Percentiles rank a stretch among this genome's conserved stretches.
Conservation (phyloP, 2,888 invertebrate genomes). For the Drosophila neotestacea region DNA sequence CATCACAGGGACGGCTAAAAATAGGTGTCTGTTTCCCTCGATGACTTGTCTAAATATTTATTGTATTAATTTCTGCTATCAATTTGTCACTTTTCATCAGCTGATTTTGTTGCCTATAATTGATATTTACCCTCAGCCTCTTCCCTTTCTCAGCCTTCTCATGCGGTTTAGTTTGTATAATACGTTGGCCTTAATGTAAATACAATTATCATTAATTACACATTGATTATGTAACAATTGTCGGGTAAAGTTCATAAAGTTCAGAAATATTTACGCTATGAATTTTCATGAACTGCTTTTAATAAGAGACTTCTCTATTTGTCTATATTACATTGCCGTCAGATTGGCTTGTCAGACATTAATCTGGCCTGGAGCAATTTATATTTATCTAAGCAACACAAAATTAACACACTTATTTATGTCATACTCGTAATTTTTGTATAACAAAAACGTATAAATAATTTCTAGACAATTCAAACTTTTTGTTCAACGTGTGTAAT, state of each 20-base stretch:
- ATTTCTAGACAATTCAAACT: not conserved
- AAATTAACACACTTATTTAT: not conserved
- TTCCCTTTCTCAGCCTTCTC: not conserved
- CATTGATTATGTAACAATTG: constrained; percentile 59
- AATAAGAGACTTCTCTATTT: constrained; percentile 1
- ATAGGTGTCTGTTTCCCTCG: constrained; percentile 35
- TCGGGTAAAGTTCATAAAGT: constrained; percentile 33
- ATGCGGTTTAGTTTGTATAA: not conserved
- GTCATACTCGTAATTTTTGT: too few species aligned
- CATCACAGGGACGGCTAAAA: constrained; percentile 35
- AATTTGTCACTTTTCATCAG: constrained; percentile 15
- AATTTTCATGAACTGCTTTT: constrained; percentile 9
- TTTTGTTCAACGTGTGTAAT: too few species aligned
- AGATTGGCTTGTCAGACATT: constrained; percentile 24
- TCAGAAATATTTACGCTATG: not conserved
- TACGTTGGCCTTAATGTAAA: constrained; percentile 8
- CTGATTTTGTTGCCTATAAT: not conserved
- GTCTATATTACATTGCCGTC: constrained; percentile 2
- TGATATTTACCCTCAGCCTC: constrained; percentile 13
- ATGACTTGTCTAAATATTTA: constrained; percentile 21
- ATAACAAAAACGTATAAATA: not conserved
- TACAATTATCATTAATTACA: constrained; percentile 55
- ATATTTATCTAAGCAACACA: not conserved
- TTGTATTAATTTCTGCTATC: constrained; percentile 19
- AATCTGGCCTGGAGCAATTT: not conserved